Evolutionary conservation across 2,113 vertebrate species (phyloP), one percentile per base, ranked within the genome.

Genomic region (Willisornis vidua): DNA sequence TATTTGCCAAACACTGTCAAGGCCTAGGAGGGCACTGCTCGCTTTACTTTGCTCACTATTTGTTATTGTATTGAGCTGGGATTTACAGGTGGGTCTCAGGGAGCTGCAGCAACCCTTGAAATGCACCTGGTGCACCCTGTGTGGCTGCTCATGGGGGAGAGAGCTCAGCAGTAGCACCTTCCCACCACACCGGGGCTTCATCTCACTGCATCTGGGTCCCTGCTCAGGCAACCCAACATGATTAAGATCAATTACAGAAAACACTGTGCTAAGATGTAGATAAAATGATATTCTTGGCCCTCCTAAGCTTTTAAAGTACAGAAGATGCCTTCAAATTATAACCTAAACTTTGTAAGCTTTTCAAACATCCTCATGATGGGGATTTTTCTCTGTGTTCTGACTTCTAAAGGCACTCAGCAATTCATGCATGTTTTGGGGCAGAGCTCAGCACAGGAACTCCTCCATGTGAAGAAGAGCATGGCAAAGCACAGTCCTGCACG

Each of bases 321-420:
- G 25, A 39, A 28, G 4, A 51, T 2, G 10, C 37, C 41, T 88
- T 84, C 28, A 68, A 49, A 75, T 39, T 66, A 31, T 15, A n/a
- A 61, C 8, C 19, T 63, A 67, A 66, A 3, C 3, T 74, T 73
- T 29, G 35, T 12, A 54, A 58, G 25, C 2, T 57, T 90, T 84
- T 52, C 58, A 17, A 9, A 41, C 7, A 10, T 78, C 59, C 16
- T 4, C 35, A 52, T 3, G 43, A 37, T 0, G 0, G 24, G 46
- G 12, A 33, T 51, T 93, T 72, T 65, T 18, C 16, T 74, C 76
- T 51, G 39, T 20, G 28, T 57, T 91, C 43, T 35, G 6, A 39
- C 51, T 88, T 67, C 29, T 19, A 59, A 35, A 55, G 79, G 39
- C 35, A n/a, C 28, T 19, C 19, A 59, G 24, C 12, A 62, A 58